Base-by-base conservation (phyloP, 2,888 invertebrate species). In the Dicycla oo region DNA sequence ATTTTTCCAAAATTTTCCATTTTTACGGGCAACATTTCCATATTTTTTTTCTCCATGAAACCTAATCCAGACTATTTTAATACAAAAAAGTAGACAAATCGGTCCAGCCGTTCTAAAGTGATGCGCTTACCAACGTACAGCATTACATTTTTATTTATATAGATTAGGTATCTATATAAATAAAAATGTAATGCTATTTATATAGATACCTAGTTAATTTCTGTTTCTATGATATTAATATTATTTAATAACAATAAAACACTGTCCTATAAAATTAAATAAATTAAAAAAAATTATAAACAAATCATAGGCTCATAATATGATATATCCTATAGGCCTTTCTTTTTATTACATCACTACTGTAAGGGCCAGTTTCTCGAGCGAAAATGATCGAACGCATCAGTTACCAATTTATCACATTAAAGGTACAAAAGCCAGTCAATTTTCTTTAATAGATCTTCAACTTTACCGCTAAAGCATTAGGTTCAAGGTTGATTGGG, bases 271-370 rank as follows among this genome's bases (percentile, higher is more conserved):
- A 34, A 34, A 34, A 34, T 34, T 34, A 5, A 53, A 26, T 18
- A n/a, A n/a, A n/a, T n/a, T n/a, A 18, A 47, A 23, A 51, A 5
- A 62, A 2, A 66, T 18, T 13, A n/a, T 10, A 34, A 67, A 67
- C 20, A 67, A 65, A 45, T 40, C 7, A n/a, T 30, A n/a, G 15
- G 15, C n/a, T n/a, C n/a, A n/a, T 60, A 30, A 34, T 26, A n/a
- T 38, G 54, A 20, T 23, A 26, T 58, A 23, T 3, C 26, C 6
- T 10, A 65, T 43, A 66, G 66, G 66, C 66, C 66, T 34, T 30
- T 18, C 3, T 45, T 49, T 30, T 20, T 30, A n/a, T 13, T 20
- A 13, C 18, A 3, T n/a, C 13, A 30, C 13, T 57, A 54, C 30
- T 6, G 30, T 34, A 34, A 3, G 13, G 20, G 30, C 10, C 54